A percentile compares a stretch with the other conserved stretches of the same genome.
Conservation (phyloP, 1,140 invertebrate genomes). For the Heterodera carotae region DNA sequence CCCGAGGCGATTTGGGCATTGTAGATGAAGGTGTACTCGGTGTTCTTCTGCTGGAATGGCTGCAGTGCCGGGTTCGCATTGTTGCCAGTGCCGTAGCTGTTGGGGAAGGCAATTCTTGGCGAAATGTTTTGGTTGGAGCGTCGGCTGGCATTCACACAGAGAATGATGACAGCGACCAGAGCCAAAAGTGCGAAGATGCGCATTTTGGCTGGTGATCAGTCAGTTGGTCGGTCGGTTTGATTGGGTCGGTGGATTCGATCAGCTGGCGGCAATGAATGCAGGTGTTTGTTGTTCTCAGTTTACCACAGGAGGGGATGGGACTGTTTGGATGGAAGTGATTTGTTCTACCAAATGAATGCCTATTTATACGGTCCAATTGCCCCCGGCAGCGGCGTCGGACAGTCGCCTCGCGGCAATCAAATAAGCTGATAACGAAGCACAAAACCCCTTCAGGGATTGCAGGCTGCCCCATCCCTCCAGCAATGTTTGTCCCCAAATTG, state of each 20-base stretch:
- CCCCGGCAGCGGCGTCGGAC: neutral
- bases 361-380: slow-evolving; percentile 2
- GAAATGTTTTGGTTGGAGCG: neutral
- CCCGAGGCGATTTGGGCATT: slow-evolving; percentile 39
- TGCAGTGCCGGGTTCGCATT: neutral
- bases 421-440: neutral
- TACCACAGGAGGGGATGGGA: neutral
- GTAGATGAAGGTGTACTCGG: slow-evolving; percentile 38
- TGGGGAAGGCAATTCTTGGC: neutral
- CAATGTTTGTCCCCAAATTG: neutral
- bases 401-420: neutral
- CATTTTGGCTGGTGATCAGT: neutral
- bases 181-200: neutral
- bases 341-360: neutral
- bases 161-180: neutral
- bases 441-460: neutral
- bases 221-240: neutral
- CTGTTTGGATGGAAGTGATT: neutral
- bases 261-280: neutral
- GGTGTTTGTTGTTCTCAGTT: too few relatives aligned
- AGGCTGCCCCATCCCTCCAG: too few relatives aligned
- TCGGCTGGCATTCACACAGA: slow-evolving; percentile 5
- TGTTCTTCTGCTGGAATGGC: slow-evolving; percentile 34
- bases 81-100: neutral
- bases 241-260: neutral